Percentiles rank a stretch among this genome's conserved stretches.
Conservation (phyloP, 2,113 vertebrate species). For the Otocyon megalotis region DNA sequence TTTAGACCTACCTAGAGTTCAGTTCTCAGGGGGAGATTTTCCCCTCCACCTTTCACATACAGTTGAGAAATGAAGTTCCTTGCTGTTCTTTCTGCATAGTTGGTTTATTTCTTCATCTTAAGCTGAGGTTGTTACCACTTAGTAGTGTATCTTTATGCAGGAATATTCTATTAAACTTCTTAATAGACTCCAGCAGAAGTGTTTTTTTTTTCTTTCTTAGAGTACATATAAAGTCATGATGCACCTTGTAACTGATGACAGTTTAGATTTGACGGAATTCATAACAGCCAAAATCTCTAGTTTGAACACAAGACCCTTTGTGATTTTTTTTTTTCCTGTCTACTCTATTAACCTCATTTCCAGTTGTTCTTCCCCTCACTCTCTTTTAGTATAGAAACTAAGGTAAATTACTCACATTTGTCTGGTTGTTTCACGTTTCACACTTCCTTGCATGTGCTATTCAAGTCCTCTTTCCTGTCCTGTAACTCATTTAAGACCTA, state of each 20-base stretch:
- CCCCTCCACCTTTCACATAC: neutral
- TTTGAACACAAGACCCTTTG: neutral
- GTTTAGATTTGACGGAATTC: constrained; percentile 37
- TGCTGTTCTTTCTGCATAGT: neutral
- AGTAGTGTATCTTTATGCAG: neutral
- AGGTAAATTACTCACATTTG: constrained; percentile 15
- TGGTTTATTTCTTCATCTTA: constrained; percentile 50
- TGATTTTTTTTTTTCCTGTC: neutral
- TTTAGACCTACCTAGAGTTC: neutral
- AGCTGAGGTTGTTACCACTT: neutral
- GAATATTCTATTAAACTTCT: constrained; percentile 29
- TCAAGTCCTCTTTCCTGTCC: constrained; percentile 25
- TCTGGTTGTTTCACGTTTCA: constrained; percentile 41
- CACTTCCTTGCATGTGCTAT: neutral
- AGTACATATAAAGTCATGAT: constrained; percentile 29
- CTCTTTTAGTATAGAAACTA: neutral
- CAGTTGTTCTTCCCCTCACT: neutral
- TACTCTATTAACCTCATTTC: constrained; percentile 24
- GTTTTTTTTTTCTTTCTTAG: neutral
- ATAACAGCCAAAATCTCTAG: constrained; percentile 8
- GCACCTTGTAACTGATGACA: constrained; percentile 9
- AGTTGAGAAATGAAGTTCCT: constrained; percentile 43
- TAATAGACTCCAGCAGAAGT: neutral
- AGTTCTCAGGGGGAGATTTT: neutral
- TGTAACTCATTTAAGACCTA: neutral